phyloP scores from a whole-genome alignment of 1,140 invertebrate species.

The Drosophila rufa region DNA sequence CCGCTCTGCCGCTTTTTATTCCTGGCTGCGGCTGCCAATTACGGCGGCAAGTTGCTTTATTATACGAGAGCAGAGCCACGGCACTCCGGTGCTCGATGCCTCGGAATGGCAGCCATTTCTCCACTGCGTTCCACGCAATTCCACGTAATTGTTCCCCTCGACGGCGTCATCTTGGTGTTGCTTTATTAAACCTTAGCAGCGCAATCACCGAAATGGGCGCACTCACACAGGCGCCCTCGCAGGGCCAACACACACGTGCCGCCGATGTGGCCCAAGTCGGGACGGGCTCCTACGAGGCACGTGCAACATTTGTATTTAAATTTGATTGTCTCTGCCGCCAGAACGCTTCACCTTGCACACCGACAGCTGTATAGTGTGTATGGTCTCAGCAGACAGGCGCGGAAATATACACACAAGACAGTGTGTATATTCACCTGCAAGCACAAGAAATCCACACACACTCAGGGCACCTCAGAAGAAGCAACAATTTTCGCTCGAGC shows the following conservation, averaged over 20 bases:
- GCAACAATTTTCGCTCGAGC: slow-evolving; percentile 57
- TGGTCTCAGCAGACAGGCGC: slow-evolving; percentile 13
- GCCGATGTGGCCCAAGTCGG: slow-evolving; percentile 20
- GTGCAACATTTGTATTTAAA: slow-evolving; percentile 83
- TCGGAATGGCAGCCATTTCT: slow-evolving; percentile 64
- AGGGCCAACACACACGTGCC: slow-evolving; percentile 18
- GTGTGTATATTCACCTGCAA: neutral
- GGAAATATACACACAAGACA: slow-evolving; percentile 1
- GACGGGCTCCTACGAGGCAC: slow-evolving; percentile 60
- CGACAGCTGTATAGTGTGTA: neutral
- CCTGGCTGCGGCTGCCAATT: slow-evolving; percentile 67
- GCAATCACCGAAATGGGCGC: slow-evolving; percentile 74
- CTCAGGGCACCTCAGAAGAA: slow-evolving; percentile 17
- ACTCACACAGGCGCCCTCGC: slow-evolving; percentile 35
- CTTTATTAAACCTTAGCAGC: slow-evolving; percentile 79
- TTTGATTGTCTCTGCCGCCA: slow-evolving; percentile 70
- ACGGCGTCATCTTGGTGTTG: slow-evolving; percentile 64
- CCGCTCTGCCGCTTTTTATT: slow-evolving; percentile 15
- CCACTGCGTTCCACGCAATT: slow-evolving; percentile 18
- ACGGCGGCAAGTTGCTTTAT: slow-evolving; percentile 77
- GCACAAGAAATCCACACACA: slow-evolving; percentile 2
- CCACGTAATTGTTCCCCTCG: slow-evolving; percentile 46
- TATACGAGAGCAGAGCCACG: slow-evolving; percentile 28
- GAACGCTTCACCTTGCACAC: slow-evolving; percentile 45
- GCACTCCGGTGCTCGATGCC: slow-evolving; percentile 13